Percentiles rank a stretch among this genome's conserved stretches.
Evolutionary conservation across 2,797 vertebrate genomes (phyloP).

Genomic region (Stomatorhinus walkeri): DNA sequence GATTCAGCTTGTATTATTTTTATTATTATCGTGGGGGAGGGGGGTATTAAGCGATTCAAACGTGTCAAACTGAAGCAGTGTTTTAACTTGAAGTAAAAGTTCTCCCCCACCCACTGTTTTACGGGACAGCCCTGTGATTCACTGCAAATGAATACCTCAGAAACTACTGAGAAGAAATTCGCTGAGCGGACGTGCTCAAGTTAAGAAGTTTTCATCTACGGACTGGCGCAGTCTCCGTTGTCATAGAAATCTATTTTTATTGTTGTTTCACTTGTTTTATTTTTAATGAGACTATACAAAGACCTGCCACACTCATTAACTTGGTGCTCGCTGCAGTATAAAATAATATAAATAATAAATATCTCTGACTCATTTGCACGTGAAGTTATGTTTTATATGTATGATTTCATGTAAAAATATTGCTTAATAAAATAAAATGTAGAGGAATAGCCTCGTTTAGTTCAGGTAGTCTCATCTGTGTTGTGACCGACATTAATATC

Average conservation of each 20-base stretch:
- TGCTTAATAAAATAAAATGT: constrained; percentile 10
- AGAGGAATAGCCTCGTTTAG: neutral
- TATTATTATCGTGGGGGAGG: neutral
- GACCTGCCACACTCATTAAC: neutral
- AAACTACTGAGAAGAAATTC: neutral
- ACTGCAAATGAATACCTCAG: neutral
- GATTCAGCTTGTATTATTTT: neutral
- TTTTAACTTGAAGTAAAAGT: neutral
- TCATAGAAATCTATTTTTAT: neutral
- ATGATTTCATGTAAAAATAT: neutral
- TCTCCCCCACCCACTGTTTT: neutral
- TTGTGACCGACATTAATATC: neutral
- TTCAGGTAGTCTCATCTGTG: neutral
- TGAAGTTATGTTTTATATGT: neutral
- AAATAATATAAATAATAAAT: neutral
- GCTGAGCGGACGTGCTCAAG: neutral
- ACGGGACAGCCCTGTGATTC: constrained; percentile 6
- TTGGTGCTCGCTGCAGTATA: neutral
- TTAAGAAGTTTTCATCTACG: neutral
- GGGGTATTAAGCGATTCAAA: neutral
- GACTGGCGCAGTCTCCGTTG: neutral
- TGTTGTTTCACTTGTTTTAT: neutral
- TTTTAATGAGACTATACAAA: neutral
- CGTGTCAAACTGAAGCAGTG: neutral
- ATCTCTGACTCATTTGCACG: neutral